Evolutionary conservation across 2,888 invertebrate genomes (phyloP).

Genomic region (Dolichopus griseipennis): DNA sequence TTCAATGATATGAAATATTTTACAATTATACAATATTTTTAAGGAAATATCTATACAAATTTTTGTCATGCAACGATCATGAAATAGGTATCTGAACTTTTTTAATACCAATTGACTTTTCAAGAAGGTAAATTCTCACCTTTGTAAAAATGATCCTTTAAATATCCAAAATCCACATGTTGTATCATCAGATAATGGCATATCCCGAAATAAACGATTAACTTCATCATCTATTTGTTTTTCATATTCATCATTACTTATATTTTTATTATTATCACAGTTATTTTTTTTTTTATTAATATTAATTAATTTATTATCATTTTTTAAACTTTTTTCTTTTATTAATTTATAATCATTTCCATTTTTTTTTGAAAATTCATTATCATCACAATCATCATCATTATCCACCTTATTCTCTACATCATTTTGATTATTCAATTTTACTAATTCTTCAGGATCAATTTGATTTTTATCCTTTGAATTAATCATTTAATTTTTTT

Average conservation of each 20-base stretch:
- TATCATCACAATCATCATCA: slow-evolving; percentile 15
- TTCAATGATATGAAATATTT: no score
- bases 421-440: slow-evolving; percentile 20
- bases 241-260: slow-evolving; percentile 17
- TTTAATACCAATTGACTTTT: no score
- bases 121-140: no score
- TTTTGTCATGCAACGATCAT: no score
- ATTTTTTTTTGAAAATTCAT: slow-evolving; percentile 13
- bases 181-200: slow-evolving; percentile 53
- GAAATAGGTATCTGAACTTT: no score
- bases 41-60: no score
- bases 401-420: slow-evolving; percentile 19
- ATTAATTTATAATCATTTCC: background rate
- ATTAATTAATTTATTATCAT: slow-evolving; percentile 26
- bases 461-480: slow-evolving; percentile 17
- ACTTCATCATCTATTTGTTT: slow-evolving; percentile 35
- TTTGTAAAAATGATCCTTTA: slow-evolving; percentile 50
- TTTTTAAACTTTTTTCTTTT: slow-evolving; percentile 15
- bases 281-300: slow-evolving; percentile 16
- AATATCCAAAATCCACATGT: slow-evolving; percentile 56
- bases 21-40: no score
- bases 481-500: background rate
- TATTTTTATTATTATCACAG: slow-evolving; percentile 30
- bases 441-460: slow-evolving; percentile 18
- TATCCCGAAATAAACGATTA: slow-evolving; percentile 45